Evolutionary conservation across 2,113 vertebrate genomes (phyloP), one percentile per base, ranked within the genome.

Genomic region (Phocoena phocoena): DNA sequence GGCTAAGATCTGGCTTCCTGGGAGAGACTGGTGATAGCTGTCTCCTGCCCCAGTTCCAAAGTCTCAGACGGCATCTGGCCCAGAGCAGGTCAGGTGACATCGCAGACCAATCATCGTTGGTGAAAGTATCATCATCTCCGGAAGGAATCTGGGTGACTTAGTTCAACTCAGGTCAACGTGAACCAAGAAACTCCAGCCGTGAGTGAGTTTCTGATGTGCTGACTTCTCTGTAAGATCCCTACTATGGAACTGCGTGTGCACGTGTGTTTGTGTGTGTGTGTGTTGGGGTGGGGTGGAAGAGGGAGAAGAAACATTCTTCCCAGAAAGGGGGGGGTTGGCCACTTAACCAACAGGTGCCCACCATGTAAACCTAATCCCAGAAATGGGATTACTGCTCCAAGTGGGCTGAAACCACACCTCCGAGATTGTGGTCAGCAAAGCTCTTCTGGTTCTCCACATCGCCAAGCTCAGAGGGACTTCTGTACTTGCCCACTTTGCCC

Each of bases 401-500:
- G 4, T 9, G 36, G 36, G 62, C 17, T 13, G 53, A 38, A 15
- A 11, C 15, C 70, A 14, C 21, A 3, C 5, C 44, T 20, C 3
- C 20, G 10, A 44, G 7, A 1, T 1, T 2, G 7, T 5, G 2
- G 15, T 23, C 25, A 3, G 73, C 53, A 6, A 0, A 12, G 15
- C 1, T 25, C 63, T n/a, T 28, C 1, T 12, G 60, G 26, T 47
- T 53, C 38, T 14, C 10, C 44, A 21, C 58, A 21, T n/a, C 0
- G 31, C 68, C 93, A n/a, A 21, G n/a, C 21, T 12, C 63, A 23
- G 26, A n/a, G 55, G 36, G 31, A 18, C 21, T 2, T 4, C 33
- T 23, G 5, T 10, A 1, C 8, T 15, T 25, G 12, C 14, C 38
- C 17, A 2, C 80, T 80, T n/a, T 18, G 28, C 10, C 80, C 63